Conservation (phyloP, 92 coral and sea anemone species). For the Siderastrea radians region DNA sequence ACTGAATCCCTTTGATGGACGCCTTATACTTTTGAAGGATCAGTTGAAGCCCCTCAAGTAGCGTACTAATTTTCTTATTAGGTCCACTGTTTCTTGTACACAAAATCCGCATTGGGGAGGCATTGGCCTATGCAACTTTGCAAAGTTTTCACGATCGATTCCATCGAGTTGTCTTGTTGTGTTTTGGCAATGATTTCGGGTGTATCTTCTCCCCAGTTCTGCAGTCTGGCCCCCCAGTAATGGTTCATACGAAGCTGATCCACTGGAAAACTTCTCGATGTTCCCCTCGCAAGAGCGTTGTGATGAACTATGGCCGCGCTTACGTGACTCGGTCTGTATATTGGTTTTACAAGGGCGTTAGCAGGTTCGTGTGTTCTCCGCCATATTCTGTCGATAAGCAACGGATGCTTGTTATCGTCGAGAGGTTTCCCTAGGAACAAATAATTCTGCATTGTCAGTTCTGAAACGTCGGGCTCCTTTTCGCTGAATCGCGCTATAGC, state of each 20-base stretch:
- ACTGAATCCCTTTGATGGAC: too few relatives aligned
- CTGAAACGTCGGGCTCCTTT: constrained; percentile 25
- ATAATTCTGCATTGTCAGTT: constrained; percentile 63
- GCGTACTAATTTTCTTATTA: background rate
- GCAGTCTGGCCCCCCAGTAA: constrained; percentile 75
- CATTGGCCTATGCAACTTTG: constrained; percentile 22
- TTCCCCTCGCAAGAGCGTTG: constrained; percentile 17
- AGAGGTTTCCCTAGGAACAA: constrained; percentile 74
- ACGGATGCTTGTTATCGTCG: constrained; percentile 48
- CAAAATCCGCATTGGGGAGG: background rate
- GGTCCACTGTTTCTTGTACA: constrained; percentile 16
- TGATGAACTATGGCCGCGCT: constrained; percentile 54
- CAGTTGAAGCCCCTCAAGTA: too few relatives aligned
- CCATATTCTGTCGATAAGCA: too few relatives aligned
- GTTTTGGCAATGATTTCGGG: constrained; percentile 39
- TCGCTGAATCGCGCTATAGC: constrained; percentile 20
- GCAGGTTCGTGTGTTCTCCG: too few relatives aligned
- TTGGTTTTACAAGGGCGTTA: constrained; percentile 53
- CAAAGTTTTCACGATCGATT: constrained; percentile 44
- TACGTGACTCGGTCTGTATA: constrained; percentile 49
- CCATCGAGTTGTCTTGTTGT: constrained; percentile 50
- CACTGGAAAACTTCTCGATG: constrained; percentile 22
- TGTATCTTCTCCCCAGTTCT: too few relatives aligned
- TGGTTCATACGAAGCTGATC: constrained; percentile 63
- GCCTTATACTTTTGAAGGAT: too few relatives aligned